Percentiles rank a stretch among this genome's conserved stretches.
phyloP scores from a whole-genome alignment of 1,140 invertebrate genomes.

The Drosophila kohkoa region DNA sequence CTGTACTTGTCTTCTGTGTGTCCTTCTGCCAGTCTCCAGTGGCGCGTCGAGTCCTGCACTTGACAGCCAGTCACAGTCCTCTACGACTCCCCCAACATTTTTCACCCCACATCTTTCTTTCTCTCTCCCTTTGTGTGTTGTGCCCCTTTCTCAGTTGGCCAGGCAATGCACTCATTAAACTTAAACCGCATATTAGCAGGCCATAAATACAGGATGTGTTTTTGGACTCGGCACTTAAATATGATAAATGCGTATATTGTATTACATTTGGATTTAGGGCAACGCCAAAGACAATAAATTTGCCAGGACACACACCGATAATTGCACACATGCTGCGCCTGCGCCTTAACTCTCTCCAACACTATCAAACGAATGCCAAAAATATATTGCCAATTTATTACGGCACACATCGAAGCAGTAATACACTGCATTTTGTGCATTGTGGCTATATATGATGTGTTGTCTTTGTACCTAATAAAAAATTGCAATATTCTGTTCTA shows the following conservation, averaged over 20 bases:
- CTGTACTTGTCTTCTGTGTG: conserved; percentile 28
- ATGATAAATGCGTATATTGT: conserved; percentile 80
- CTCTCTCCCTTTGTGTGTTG: too few species aligned
- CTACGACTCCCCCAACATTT: not conserved
- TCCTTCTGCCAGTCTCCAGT: conserved; percentile 26
- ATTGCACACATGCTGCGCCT: conserved; percentile 67
- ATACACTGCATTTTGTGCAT: conserved; percentile 5
- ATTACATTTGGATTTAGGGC: conserved; percentile 82
- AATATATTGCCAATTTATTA: not conserved
- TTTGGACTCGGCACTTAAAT: conserved; percentile 74
- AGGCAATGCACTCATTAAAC: conserved; percentile 65
- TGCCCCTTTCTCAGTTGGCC: not conserved
- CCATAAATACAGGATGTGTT: conserved; percentile 76
- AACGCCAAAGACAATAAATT: conserved; percentile 78
- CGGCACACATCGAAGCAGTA: not conserved
- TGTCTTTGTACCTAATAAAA: too few species aligned
- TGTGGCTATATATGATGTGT: too few species aligned
- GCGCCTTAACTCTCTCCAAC: conserved; percentile 30
- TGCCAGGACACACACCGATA: conserved; percentile 67
- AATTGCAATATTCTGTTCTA: too few species aligned
- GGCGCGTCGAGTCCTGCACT: conserved; percentile 39
- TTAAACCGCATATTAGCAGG: conserved; percentile 78
- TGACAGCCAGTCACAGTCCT: conserved; percentile 36
- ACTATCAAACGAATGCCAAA: conserved; percentile 25
- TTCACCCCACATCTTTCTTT: not conserved